A percentile compares a stretch with the other conserved stretches of the same genome.
Conservation (phyloP, 2,113 vertebrate species). For the Chionomys nivalis region DNA sequence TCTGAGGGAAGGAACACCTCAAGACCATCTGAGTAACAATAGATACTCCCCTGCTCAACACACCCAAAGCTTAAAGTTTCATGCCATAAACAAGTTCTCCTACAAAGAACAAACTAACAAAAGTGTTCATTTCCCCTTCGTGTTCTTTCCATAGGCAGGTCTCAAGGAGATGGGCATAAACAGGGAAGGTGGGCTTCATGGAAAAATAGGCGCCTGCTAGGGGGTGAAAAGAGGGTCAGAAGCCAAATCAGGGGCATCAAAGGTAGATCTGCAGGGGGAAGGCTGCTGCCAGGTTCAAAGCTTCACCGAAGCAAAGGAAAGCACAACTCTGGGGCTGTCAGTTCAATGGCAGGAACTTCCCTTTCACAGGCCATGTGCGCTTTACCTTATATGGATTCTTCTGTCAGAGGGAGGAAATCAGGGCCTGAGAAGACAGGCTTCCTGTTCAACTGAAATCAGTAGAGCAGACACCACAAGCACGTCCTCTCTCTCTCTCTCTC, state of each 20-base stretch:
- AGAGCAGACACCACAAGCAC: neutral
- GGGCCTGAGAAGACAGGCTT: slow-evolving; percentile 76
- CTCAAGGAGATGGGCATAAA: neutral
- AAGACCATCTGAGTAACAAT: neutral
- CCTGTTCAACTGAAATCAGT: slow-evolving; percentile 80
- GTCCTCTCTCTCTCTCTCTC: no score
- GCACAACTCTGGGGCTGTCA: neutral
- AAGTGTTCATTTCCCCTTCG: neutral
- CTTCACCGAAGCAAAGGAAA: neutral
- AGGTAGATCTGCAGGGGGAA: neutral
- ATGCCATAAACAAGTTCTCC: neutral
- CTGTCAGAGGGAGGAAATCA: slow-evolving; percentile 83
- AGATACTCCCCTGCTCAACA: neutral
- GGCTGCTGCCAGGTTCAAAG: neutral
- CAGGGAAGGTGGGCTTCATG: neutral
- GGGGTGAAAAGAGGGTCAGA: neutral
- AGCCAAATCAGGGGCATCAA: neutral
- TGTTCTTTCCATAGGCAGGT: neutral
- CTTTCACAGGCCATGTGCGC: slow-evolving; percentile 25
- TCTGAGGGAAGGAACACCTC: slow-evolving; percentile 5
- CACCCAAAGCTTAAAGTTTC: neutral
- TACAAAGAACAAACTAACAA: neutral
- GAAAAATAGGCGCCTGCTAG: neutral
- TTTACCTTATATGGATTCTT: slow-evolving; percentile 79
- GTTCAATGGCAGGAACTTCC: slow-evolving; percentile 40